These are phyloP conservation scores for Nomada goodeniana DNA, from an alignment of 2,888 invertebrate species.

Conservation along the genomic window DNA sequence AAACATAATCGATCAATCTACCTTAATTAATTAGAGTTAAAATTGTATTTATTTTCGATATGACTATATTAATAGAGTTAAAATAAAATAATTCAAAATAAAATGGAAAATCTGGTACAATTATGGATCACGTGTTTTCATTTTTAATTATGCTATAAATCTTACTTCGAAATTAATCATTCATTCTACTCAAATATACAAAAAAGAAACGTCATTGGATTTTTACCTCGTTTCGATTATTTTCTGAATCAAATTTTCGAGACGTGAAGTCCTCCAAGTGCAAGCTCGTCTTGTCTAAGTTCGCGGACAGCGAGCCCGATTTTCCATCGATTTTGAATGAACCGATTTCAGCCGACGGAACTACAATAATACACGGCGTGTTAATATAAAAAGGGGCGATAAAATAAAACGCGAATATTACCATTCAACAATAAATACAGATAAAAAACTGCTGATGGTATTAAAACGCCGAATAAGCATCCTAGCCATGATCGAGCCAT, in stretches of 20 bases:
- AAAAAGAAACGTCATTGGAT: neutral
- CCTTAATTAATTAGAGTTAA: too few relatives aligned
- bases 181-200: neutral
- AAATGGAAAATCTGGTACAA: too few relatives aligned
- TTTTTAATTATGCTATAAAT: too few relatives aligned
- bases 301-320: constrained; percentile 31
- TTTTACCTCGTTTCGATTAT: constrained; percentile 61
- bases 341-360: constrained; percentile 59
- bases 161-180: too few relatives aligned
- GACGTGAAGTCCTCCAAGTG: constrained; percentile 21
- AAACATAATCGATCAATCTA: too few relatives aligned
- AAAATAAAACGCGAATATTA: constrained; percentile 59
- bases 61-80: too few relatives aligned
- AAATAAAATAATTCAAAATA: too few relatives aligned
- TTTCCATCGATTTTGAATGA: constrained; percentile 51
- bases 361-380: constrained; percentile 45
- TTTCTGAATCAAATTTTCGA: constrained; percentile 42
- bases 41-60: too few relatives aligned
- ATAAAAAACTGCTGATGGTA: constrained; percentile 73
- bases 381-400: constrained; percentile 8
- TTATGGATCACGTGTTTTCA: too few relatives aligned
- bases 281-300: constrained; percentile 20
- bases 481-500: constrained; percentile 82
- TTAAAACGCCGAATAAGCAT: constrained; percentile 75
- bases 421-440: constrained; percentile 79